Conservation (phyloP, 2,888 invertebrate species). For the Lithophane leautieri region DNA sequence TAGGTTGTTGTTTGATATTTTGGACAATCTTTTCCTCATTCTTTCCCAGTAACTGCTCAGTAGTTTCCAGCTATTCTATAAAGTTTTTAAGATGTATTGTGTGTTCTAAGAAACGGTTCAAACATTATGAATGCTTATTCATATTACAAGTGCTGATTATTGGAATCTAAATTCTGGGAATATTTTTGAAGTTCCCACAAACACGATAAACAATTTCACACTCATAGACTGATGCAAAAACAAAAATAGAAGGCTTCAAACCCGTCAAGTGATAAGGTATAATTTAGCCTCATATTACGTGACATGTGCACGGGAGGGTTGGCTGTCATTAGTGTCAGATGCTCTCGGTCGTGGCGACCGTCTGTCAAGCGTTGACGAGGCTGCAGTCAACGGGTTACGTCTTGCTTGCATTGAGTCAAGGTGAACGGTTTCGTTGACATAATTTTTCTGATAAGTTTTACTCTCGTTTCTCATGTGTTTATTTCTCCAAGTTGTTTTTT, state of each 20-base stretch:
- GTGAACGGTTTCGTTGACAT: conserved; percentile 46
- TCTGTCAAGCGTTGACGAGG: conserved; percentile 72
- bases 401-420: conserved; percentile 63
- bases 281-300: conserved; percentile 79
- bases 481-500: background rate
- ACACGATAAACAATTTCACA: conserved; percentile 54
- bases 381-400: conserved; percentile 62
- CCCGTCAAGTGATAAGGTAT: conserved; percentile 81
- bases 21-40: background rate
- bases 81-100: background rate
- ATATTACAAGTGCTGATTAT: background rate
- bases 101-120: background rate
- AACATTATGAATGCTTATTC: background rate
- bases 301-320: conserved; percentile 86
- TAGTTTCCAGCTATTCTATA: background rate
- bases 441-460: conserved; percentile 7
- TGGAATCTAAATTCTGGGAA: conserved; percentile 1
- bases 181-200: conserved; percentile 2
- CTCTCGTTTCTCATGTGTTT: background rate
- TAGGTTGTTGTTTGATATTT: background rate
- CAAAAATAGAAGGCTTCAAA: conserved; percentile 62
- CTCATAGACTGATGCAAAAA: conserved; percentile 58
- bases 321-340: conserved; percentile 85
- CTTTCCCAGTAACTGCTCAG: background rate
- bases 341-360: conserved; percentile 70